These are phyloP conservation scores for Arctia plantaginis DNA, from an alignment of 2,888 invertebrate species.

Conservation along the genomic window DNA sequence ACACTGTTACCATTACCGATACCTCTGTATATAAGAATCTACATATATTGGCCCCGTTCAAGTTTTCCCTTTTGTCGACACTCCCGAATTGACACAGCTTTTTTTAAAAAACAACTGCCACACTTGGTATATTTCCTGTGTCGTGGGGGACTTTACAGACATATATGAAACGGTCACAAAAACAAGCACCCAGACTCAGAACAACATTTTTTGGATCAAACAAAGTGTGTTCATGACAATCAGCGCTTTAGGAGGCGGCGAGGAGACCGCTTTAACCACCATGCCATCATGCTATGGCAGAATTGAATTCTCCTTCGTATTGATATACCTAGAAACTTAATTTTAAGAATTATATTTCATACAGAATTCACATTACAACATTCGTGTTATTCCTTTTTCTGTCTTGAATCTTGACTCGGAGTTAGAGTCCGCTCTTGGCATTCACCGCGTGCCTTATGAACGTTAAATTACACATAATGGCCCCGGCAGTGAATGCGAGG, in stretches of 20 bases:
- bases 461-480: slow-evolving; percentile 91
- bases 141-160: too few species aligned
- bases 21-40: too few species aligned
- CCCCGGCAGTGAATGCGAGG: slow-evolving; percentile 98
- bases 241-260: too few species aligned
- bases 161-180: too few species aligned
- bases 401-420: slow-evolving; percentile 46
- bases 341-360: not conserved
- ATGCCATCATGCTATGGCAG: not conserved
- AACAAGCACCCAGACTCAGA: too few species aligned
- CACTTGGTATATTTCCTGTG: too few species aligned
- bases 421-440: slow-evolving; percentile 96
- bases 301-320: not conserved
- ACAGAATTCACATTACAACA: not conserved
- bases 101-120: too few species aligned
- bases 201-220: not conserved
- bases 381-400: not conserved
- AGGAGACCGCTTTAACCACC: not conserved
- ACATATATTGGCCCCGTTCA: too few species aligned
- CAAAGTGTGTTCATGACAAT: too few species aligned
- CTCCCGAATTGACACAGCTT: too few species aligned
- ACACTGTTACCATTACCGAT: too few species aligned
- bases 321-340: not conserved
- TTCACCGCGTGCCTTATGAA: slow-evolving; percentile 99
- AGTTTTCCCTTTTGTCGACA: too few species aligned